Conservation (phyloP, 92 coral and sea anemone species). For the Desmophyllum pertusum region DNA sequence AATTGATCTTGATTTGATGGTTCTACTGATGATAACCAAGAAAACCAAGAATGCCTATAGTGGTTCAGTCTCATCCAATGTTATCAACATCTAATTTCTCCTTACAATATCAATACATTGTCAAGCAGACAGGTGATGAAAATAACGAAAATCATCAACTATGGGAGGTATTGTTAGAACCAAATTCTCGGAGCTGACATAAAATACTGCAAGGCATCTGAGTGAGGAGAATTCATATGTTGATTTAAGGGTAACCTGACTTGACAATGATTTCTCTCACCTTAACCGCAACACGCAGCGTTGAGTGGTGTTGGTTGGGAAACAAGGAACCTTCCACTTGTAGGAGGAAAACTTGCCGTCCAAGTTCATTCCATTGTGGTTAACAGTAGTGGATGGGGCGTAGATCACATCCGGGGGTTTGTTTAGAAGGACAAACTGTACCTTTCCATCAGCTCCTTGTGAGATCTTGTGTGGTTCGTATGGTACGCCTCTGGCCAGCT, state of each 20-base stretch:
- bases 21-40: no score
- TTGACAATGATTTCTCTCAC: not conserved
- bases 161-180: no score
- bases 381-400: conserved; percentile 28
- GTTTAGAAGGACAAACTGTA: conserved; percentile 23
- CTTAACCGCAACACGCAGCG: conserved; percentile 30
- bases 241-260: not conserved
- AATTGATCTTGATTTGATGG: no score
- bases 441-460: conserved; percentile 19
- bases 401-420: conserved; percentile 30
- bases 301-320: conserved; percentile 23
- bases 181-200: no score
- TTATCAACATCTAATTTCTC: no score
- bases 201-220: not conserved
- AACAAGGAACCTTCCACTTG: conserved; percentile 25
- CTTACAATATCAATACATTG: no score
- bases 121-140: no score
- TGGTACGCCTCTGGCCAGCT: conserved; percentile 22
- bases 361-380: conserved; percentile 23
- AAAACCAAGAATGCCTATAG: no score
- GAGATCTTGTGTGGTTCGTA: conserved; percentile 28
- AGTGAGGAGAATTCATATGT: not conserved
- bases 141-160: no score
- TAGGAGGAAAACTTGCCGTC: conserved; percentile 23
- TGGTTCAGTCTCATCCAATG: no score